These are phyloP conservation scores for Eupeodes luniger DNA, from an alignment of 2,888 invertebrate genomes.

Conservation along the genomic window DNA sequence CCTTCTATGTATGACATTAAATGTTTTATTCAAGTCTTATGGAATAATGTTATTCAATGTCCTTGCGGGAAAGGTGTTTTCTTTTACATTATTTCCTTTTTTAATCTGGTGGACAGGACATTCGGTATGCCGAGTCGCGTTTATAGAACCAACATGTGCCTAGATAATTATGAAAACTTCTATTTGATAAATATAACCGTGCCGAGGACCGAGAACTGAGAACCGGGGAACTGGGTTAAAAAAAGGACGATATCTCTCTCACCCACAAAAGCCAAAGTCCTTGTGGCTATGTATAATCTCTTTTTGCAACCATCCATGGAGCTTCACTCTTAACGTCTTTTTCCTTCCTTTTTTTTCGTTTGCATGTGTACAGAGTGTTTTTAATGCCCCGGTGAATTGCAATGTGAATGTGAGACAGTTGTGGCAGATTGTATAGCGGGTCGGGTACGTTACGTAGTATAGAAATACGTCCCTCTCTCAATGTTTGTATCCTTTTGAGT, in stretches of 20 bases:
- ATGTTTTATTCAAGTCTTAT: conserved; percentile 68
- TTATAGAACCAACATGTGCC: conserved; percentile 60
- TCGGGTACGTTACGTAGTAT: background rate
- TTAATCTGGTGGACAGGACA: conserved; percentile 56
- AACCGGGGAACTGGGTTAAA: background rate
- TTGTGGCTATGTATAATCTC: conserved; percentile 45
- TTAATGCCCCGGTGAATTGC: conserved; percentile 64
- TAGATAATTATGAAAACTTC: conserved; percentile 66
- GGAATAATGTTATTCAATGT: conserved; percentile 22
- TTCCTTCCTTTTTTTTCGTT: background rate
- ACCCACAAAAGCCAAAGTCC: conserved; percentile 39
- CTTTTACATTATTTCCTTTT: background rate
- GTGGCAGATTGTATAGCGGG: conserved; percentile 29
- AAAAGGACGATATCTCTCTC: conserved; percentile 8
- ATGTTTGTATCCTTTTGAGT: conserved; percentile 73
- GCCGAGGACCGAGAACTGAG: background rate
- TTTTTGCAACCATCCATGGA: conserved; percentile 10
- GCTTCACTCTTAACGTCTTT: background rate
- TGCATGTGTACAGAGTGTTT: conserved; percentile 57
- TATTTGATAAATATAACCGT: conserved; percentile 55
- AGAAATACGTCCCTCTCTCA: conserved; percentile 35
- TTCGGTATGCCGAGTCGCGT: conserved; percentile 18
- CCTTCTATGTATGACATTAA: background rate
- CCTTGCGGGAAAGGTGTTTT: conserved; percentile 33
- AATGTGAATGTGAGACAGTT: conserved; percentile 63